Conservation (phyloP, 2,797 vertebrate genomes). For the Phataginus tricuspis region DNA sequence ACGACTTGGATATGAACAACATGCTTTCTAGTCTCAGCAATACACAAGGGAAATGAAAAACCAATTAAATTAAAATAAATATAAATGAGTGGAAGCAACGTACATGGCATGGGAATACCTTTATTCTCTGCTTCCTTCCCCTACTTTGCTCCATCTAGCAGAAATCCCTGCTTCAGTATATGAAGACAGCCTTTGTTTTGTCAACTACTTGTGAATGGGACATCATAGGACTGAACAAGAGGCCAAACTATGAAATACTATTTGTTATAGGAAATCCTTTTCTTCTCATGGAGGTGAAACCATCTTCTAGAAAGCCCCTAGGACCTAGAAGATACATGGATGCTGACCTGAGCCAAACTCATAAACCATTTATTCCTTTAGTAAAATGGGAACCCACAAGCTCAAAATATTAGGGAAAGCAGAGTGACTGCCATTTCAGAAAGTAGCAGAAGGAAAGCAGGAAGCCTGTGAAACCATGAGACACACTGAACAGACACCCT, state of each 20-base stretch:
- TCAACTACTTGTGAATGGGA: not conserved
- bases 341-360: slow-evolving; percentile 21
- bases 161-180: slow-evolving; percentile 50
- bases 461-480: not conserved
- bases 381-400: slow-evolving; percentile 57
- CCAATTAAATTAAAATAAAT: slow-evolving; percentile 56
- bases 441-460: slow-evolving; percentile 64
- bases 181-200: not conserved
- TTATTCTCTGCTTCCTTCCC: slow-evolving; percentile 68
- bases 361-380: slow-evolving; percentile 32
- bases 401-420: slow-evolving; percentile 46
- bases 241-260: slow-evolving; percentile 8
- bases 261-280: slow-evolving; percentile 24
- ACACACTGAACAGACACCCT: slow-evolving; percentile 50
- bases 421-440: slow-evolving; percentile 40
- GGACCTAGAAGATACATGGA: not conserved
- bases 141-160: slow-evolving; percentile 56
- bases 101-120: not conserved
- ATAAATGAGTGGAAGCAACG: slow-evolving; percentile 43
- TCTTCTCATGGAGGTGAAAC: slow-evolving; percentile 23
- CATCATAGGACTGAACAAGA: slow-evolving; percentile 36
- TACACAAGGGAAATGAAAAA: slow-evolving; percentile 56
- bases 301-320: slow-evolving; percentile 29
- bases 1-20: slow-evolving; percentile 45
- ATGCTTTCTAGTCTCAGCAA: slow-evolving; percentile 52